Evolutionary conservation across 2,113 vertebrate species (phyloP), one percentile per base, ranked within the genome.

Genomic region (Odobenus rosmarus): DNA sequence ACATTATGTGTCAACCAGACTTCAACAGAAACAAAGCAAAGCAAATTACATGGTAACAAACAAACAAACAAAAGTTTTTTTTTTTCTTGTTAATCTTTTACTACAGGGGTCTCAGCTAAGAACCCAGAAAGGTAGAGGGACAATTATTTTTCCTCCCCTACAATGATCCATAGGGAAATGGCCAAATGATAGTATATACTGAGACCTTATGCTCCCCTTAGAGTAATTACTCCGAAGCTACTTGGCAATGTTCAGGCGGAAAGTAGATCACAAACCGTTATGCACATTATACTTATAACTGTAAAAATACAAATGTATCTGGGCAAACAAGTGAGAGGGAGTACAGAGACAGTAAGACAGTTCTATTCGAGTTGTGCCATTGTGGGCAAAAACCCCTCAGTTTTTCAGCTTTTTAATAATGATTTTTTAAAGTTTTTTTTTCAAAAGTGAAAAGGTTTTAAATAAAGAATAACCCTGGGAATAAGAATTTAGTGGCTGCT

Each of bases 381-480:
- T 16, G 39, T 33, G 53, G 14, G 11, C 7, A 12, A 51, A 46
- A 46, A 46, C 1, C 26, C 18, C 26, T 76, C 19, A 71, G 5
- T 64, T 59, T 88, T 72, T 23, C 69, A 84, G 55, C 46, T 59
- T 92, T 94, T 74, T 57, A 80, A 49, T 92, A 72, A 76, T 24
- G 16, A 53, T 49, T 84, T 84, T 88, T 81, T 11, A 15, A 53
- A 12, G 1, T 33, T 31, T 33, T 71, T 69, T 31, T 55, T 51
- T 16, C 53, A 15, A 81, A 77, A 49, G 31, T 49, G 62, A 59
- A 82, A 74, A 83, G 0, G 1, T 18, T 57, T 36, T 62, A 93
- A 74, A 57, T 42, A 69, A 90, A 62, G 23, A 81, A 23, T 90
- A 69, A 82, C 13, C 69, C 72, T 16, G 42, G 23, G 12, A 21